Base-by-base conservation (phyloP, 2,888 invertebrate genomes). In the Melanostoma scalare region DNA sequence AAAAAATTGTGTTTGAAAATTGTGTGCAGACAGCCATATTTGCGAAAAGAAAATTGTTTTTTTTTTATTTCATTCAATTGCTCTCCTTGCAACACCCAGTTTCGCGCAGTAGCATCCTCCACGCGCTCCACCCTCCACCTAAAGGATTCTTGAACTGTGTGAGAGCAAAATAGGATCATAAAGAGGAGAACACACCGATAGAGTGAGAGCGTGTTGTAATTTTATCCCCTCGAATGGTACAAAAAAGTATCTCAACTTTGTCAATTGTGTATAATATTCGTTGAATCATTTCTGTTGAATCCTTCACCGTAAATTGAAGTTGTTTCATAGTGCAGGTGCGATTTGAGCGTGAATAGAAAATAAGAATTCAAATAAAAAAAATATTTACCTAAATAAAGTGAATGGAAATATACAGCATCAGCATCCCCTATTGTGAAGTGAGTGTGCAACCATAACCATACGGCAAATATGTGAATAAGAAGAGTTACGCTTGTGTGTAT, bases 21-120 rank as follows among this genome's bases (percentile, higher is more conserved):
- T 8, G 4, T 55, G 72, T 76, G 67, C 68, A 82, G 82, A 69
- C 82, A 82, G 78, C 73, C 78, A 82, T 82, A 78, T 73, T 77
- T 78, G 58, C 58, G 42, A 68, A 71, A 71, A 55, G 56, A 48
- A 6, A 52, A 40, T 31, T 38, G 6, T 50, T 48, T 60, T 60
- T 40, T 79, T 53, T 55, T 55, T 53, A 6, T 50, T 9, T 38
- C 10, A 31, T 35, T 46, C 30, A 46, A n/a, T 30, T 31, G 9
- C 20, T 60, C 31, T 73, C 52, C 82, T 53, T 78, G 82, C 78
- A 78, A 69, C 58, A 82, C 73, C 78, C 61, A 78, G 69, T 82
- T 58, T 78, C 82, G 82, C 82, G 78, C 78, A 82, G 73, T 71
- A 77, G 76, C 76, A 76, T 76, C 69, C 76, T 33, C 30, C 44